These are phyloP conservation scores for Drosophila arizonae DNA, from an alignment of 1,140 invertebrate species.

Conservation along the genomic window DNA sequence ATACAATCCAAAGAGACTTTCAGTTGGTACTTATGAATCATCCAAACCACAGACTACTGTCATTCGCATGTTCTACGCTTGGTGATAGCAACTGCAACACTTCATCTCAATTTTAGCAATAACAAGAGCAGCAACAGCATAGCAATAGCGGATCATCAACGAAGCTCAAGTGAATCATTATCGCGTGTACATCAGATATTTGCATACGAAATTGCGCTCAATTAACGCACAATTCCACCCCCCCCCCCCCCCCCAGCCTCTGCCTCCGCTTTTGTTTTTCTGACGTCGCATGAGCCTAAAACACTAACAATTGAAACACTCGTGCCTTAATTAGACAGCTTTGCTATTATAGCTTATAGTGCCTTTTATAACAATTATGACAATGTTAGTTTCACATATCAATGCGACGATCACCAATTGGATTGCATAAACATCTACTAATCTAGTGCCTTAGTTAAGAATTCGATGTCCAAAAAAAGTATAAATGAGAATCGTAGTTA, in stretches of 20 bases:
- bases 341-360: slow-evolving; percentile 62
- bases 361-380: slow-evolving; percentile 51
- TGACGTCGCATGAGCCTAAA: slow-evolving; percentile 46
- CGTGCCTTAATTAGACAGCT: slow-evolving; percentile 75
- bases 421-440: slow-evolving; percentile 78
- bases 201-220: slow-evolving; percentile 67
- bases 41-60: slow-evolving; percentile 50
- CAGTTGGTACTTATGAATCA: slow-evolving; percentile 79
- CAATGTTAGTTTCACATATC: slow-evolving; percentile 44
- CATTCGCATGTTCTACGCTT: neutral
- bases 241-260: slow-evolving; percentile 7
- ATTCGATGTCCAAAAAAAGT: slow-evolving; percentile 25
- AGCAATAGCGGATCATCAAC: slow-evolving; percentile 11
- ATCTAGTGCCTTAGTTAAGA: slow-evolving; percentile 66
- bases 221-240: slow-evolving; percentile 56
- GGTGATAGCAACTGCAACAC: slow-evolving; percentile 40
- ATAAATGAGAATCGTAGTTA: slow-evolving; percentile 23
- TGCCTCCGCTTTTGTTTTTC: slow-evolving; percentile 6
- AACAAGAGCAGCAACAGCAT: slow-evolving; percentile 5
- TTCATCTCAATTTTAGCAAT: slow-evolving; percentile 26
- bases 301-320: slow-evolving; percentile 55
- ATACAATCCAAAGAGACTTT: slow-evolving; percentile 50
- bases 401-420: slow-evolving; percentile 49
- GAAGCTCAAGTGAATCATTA: slow-evolving; percentile 69
- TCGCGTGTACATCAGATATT: slow-evolving; percentile 51